These are phyloP conservation scores for Desmophyllum pertusum DNA, from an alignment of 92 coral and sea anemone species.

Conservation along the genomic window DNA sequence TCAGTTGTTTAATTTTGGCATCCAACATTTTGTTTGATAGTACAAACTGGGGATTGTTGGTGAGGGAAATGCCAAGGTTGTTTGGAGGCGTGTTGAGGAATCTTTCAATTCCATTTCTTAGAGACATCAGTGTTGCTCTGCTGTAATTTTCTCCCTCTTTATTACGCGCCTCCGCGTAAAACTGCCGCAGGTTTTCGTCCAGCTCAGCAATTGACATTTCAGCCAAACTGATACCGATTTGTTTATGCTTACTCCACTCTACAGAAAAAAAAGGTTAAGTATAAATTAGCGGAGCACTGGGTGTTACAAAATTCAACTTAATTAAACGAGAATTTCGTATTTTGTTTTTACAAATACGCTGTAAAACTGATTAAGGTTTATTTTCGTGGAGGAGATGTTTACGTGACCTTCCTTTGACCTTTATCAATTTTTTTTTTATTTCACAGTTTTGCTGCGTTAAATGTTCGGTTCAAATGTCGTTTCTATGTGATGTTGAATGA, in stretches of 20 bases:
- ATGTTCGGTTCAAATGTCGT: too few relatives aligned
- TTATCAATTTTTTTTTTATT: neutral
- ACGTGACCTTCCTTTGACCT: neutral
- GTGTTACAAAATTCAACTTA: neutral
- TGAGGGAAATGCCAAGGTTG: constrained; percentile 31
- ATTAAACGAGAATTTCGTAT: neutral
- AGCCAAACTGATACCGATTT: constrained; percentile 13
- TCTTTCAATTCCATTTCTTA: constrained; percentile 63
- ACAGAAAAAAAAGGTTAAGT: neutral
- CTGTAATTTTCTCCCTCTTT: constrained; percentile 62
- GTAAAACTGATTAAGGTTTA: too few relatives aligned
- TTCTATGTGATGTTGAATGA: neutral
- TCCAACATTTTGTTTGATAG: constrained; percentile 60
- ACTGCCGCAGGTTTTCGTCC: constrained; percentile 36
- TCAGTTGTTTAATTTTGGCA: constrained; percentile 58
- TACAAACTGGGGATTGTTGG: constrained; percentile 41
- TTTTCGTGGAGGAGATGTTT: too few relatives aligned
- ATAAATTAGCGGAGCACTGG: too few relatives aligned
- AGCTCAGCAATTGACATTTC: constrained; percentile 45
- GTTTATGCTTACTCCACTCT: constrained; percentile 46
- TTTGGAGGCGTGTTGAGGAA: constrained; percentile 51
- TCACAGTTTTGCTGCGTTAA: too few relatives aligned
- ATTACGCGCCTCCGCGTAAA: constrained; percentile 66
- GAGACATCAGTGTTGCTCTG: constrained; percentile 41
- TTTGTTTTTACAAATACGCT: neutral